phyloP scores from a whole-genome alignment of 2,113 vertebrate genomes.

The Rhizomys pruinosus region DNA sequence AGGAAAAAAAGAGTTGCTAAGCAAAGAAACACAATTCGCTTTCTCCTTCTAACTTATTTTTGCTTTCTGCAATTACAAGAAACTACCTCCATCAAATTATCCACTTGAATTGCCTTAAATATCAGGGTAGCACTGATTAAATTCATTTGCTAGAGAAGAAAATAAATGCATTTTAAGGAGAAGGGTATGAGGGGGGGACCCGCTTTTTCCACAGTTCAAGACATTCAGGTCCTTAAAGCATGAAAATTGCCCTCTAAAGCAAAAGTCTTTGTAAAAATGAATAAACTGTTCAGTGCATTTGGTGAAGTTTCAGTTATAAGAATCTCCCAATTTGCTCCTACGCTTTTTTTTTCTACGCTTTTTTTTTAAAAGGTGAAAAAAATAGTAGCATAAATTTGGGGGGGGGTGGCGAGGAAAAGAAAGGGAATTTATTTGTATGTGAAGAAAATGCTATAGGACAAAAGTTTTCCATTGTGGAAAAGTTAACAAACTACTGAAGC shows the following conservation, averaged over 20 bases:
- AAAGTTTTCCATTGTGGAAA: constrained; percentile 38
- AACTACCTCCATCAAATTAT: constrained; percentile 42
- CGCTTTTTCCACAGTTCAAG: constrained; percentile 16
- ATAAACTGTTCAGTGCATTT: neutral
- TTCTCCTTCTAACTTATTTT: constrained; percentile 6
- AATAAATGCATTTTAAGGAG: constrained; percentile 51
- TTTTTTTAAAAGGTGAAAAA: neutral
- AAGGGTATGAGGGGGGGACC: neutral
- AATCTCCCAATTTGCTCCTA: neutral
- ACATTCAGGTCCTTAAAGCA: constrained; percentile 8
- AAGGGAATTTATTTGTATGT: constrained; percentile 17
- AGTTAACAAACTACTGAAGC: fast-evolving
- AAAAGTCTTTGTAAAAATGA: constrained; percentile 1
- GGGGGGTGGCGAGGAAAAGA: constrained; percentile 28
- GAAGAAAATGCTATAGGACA: neutral
- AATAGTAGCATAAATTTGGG: neutral
- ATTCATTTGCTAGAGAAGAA: constrained; percentile 34
- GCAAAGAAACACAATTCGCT: neutral
- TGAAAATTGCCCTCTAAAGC: constrained; percentile 3
- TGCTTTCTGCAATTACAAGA: neutral
- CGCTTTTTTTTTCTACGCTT: neutral
- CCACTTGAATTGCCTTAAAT: constrained; percentile 57
- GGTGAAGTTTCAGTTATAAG: neutral
- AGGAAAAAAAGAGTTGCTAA: neutral
- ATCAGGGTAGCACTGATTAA: constrained; percentile 27